Conservation (phyloP, 2,888 invertebrate genomes). For the Hyposoter didymator region DNA sequence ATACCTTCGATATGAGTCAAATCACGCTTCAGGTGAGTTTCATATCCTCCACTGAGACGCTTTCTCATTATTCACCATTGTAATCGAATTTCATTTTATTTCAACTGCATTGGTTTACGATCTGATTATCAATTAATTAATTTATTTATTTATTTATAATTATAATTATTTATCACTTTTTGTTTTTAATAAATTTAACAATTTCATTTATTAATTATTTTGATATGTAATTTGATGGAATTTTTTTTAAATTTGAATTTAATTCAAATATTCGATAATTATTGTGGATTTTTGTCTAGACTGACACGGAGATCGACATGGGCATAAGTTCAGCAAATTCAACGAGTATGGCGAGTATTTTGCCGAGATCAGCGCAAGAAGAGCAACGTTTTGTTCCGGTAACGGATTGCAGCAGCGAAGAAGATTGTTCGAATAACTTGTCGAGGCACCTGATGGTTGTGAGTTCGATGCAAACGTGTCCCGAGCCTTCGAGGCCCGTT, state of each 20-base stretch:
- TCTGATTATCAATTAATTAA: too few species aligned
- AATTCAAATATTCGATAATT: not conserved
- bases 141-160: too few species aligned
- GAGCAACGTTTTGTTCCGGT: conserved; percentile 72
- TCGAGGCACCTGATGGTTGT: conserved; percentile 71
- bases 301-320: conserved; percentile 77
- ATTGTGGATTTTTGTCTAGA: conserved; percentile 59
- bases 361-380: conserved; percentile 75
- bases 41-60: too few species aligned
- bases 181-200: too few species aligned
- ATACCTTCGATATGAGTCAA: conserved; percentile 80
- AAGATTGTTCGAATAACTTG: conserved; percentile 60
- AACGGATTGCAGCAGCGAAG: conserved; percentile 44
- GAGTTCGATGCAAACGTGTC: conserved; percentile 71
- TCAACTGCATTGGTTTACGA: too few species aligned
- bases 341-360: conserved; percentile 78
- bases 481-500: conserved; percentile 71
- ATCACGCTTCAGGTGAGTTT: conserved; percentile 69
- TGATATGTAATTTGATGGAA: too few species aligned
- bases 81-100: too few species aligned
- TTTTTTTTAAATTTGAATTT: too few species aligned
- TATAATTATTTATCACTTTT: too few species aligned
- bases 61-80: too few species aligned
- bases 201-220: too few species aligned
- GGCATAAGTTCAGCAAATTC: conserved; percentile 76